Conservation (phyloP, 2,113 vertebrate genomes). For the Cinclus mexicanus region DNA sequence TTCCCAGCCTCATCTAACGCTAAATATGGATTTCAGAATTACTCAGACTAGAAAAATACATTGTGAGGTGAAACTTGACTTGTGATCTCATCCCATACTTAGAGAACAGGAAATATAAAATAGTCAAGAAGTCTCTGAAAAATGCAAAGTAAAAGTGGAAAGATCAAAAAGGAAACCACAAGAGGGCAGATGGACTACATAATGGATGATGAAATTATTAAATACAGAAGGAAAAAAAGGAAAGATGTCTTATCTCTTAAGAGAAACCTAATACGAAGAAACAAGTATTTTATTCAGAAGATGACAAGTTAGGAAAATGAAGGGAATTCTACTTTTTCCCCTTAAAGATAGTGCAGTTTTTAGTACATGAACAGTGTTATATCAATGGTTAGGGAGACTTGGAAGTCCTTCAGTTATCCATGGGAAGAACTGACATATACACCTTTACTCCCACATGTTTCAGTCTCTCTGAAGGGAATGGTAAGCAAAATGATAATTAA, state of each 20-base stretch:
- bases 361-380: background rate
- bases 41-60: constrained; percentile 40
- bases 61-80: constrained; percentile 24
- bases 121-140: constrained; percentile 37
- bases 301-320: background rate
- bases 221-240: background rate
- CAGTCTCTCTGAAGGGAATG: background rate
- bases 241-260: constrained; percentile 22
- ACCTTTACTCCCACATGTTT: background rate
- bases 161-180: constrained; percentile 69
- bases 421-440: background rate
- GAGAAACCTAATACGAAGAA: constrained; percentile 8
- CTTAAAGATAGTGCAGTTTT: background rate
- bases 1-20: background rate
- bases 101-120: constrained; percentile 49
- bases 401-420: background rate
- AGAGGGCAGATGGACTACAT: constrained; percentile 67
- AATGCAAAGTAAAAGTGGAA: constrained; percentile 56
- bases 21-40: constrained; percentile 40
- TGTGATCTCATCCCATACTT: constrained; percentile 32
- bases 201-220: constrained; percentile 57
- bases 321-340: background rate
- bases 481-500: background rate
- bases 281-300: constrained; percentile 14
- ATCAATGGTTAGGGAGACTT: background rate